Evolutionary conservation across 1,140 invertebrate genomes (phyloP).

Genomic region (Capitella teleta): DNA sequence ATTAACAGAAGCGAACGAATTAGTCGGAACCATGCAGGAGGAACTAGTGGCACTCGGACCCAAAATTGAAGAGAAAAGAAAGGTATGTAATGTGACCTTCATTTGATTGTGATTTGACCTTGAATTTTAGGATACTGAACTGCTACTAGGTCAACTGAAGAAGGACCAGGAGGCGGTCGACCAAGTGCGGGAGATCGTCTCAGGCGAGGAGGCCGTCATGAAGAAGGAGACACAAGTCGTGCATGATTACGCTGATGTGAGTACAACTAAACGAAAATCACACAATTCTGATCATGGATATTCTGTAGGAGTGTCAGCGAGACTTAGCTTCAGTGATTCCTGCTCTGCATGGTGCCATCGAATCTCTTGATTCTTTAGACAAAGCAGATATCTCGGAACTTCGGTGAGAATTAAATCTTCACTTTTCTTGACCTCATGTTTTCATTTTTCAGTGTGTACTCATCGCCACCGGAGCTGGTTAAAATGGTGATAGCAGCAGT

Average conservation of each 20-base stretch:
- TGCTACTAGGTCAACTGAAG: conserved; percentile 30
- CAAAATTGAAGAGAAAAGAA: conserved; percentile 34
- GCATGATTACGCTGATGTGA: conserved; percentile 38
- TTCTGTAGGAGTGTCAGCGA: conserved; percentile 28
- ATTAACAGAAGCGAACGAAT: conserved; percentile 33
- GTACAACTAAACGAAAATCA: conserved; percentile 7
- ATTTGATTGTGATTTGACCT: neutral
- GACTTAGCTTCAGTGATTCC: conserved; percentile 50
- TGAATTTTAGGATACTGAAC: conserved; percentile 29
- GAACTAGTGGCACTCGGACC: conserved; percentile 33
- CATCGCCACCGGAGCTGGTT: conserved; percentile 31
- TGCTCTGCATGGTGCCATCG: conserved; percentile 66
- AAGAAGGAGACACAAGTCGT: conserved; percentile 38
- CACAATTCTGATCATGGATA: neutral
- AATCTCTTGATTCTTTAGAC: conserved; percentile 68
- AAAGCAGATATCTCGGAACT: conserved; percentile 82
- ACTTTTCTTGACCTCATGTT: too few species aligned
- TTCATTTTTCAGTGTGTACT: conserved; percentile 28
- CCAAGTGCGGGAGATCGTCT: conserved; percentile 36
- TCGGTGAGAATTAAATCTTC: conserved; percentile 62
- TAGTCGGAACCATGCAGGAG: conserved; percentile 38
- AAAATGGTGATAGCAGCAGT: conserved; percentile 64
- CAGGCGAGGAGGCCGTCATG: conserved; percentile 36
- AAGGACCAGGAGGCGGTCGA: conserved; percentile 37
- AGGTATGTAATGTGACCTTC: conserved; percentile 29